These are phyloP conservation scores for Paralichthys olivaceus DNA, from an alignment of 2,113 vertebrate species.

Conservation along the genomic window DNA sequence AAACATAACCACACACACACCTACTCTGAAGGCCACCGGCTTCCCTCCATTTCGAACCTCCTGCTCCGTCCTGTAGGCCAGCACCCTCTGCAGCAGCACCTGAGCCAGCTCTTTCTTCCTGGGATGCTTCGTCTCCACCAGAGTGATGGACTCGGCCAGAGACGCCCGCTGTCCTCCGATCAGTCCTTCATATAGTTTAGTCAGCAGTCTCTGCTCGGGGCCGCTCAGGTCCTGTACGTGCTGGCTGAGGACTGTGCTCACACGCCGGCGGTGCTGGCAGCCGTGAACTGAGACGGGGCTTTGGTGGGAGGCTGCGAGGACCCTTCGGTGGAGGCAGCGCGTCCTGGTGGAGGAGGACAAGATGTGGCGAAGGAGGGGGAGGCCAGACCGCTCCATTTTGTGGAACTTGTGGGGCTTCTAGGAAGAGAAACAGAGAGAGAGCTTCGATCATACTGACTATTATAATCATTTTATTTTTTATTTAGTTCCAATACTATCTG, in stretches of 20 bases:
- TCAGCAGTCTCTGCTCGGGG: conserved; percentile 86
- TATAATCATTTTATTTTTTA: no score
- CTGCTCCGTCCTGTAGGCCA: conserved; percentile 87
- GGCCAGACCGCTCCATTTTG: conserved; percentile 58
- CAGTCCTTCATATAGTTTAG: conserved; percentile 88
- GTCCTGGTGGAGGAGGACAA: conserved; percentile 11
- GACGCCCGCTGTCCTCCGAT: conserved; percentile 89
- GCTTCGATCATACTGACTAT: no score
- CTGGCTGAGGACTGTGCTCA: conserved; percentile 72
- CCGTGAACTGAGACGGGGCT: neutral
- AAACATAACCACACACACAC: conserved; percentile 71
- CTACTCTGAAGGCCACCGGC: conserved; percentile 95
- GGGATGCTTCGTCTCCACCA: conserved; percentile 92
- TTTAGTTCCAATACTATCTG: no score
- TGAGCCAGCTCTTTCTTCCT: conserved; percentile 93
- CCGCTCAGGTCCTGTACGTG: conserved; percentile 81
- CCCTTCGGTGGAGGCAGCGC: conserved; percentile 20
- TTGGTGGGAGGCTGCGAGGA: neutral
- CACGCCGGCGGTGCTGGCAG: conserved; percentile 50
- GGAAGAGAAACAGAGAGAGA: neutral
- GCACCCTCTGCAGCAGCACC: conserved; percentile 92
- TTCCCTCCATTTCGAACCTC: conserved; percentile 87
- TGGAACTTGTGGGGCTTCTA: conserved; percentile 31
- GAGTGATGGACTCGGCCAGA: conserved; percentile 94
- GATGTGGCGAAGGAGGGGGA: conserved; percentile 48